Base-by-base conservation (phyloP, 2,888 invertebrate genomes). In the Anarsia innoxiella region DNA sequence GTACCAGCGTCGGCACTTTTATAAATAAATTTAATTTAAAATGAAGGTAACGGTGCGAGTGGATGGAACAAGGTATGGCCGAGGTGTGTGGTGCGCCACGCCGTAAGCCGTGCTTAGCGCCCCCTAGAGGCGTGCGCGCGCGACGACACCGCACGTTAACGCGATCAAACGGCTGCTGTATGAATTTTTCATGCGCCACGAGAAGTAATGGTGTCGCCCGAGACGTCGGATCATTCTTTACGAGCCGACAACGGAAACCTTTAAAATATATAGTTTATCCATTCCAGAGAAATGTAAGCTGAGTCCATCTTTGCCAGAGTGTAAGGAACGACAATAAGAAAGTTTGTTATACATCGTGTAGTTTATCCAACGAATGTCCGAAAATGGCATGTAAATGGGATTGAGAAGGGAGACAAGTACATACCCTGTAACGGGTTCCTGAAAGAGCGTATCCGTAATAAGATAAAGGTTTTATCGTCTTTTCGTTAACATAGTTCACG, bases 181-280 rank as follows among this genome's bases (percentile, higher is more conserved):
- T 83, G 83, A 83, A 83, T 84, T 72, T 84, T 83, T 84, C 83
- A 84, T 83, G 78, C 57, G 72, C 48, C 56, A 64, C 66, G 56
- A 73, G 68, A 66, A 79, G 74, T 80, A 82, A 80, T 79, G 78
- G 79, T 72, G 68, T 66, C 69, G 70, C 72, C 53, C 55, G 67
- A 75, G 73, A 76, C 75, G 61, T 50, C 59, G 78, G 73, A 79
- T 83, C 83, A 83, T 82, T 83, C 79, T 84, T 84, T 83, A 83
- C 78, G 82, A 80, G 66, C 63, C 67, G 75, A 79, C 77, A 75
- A 73, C 73, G 57, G 64, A 65, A 59, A 61, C 69, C 65, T 72
- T 73, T 73, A 71, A 75, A 71, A 73, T 73, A 76, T 76, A 76
- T 60, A 59, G 59, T 64, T 63, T 65, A 62, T 66, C 59, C 62